Conservation (phyloP, 2,797 vertebrate genomes). For the Bradypodion ventrale region DNA sequence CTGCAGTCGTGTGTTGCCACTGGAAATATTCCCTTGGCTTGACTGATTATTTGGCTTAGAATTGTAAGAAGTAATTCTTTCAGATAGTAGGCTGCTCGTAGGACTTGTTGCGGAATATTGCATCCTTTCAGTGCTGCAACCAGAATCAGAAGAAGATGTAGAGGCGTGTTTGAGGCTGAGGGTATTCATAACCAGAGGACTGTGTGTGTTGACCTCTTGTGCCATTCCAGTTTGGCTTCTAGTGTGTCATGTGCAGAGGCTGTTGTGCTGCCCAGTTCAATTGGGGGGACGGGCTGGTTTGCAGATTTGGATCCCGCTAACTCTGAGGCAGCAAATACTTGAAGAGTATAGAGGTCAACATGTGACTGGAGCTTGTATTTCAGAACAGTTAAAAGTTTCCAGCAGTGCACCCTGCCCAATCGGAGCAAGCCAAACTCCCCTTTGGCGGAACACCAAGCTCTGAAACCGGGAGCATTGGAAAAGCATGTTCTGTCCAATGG, state of each 20-base stretch:
- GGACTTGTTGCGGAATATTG: no score
- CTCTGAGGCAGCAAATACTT: constrained; percentile 54
- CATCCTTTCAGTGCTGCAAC: no score
- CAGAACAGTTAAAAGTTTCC: constrained; percentile 70
- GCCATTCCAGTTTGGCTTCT: no score
- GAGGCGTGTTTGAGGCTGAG: background rate
- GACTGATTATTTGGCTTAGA: background rate
- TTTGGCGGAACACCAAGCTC: constrained; percentile 77
- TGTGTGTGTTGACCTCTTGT: background rate
- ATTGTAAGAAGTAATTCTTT: background rate
- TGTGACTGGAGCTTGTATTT: constrained; percentile 76
- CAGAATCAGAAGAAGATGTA: background rate
- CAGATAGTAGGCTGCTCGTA: background rate
- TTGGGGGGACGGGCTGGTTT: background rate
- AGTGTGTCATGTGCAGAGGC: background rate
- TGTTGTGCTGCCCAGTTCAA: constrained; percentile 2
- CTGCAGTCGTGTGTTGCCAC: background rate
- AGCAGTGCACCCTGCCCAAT: constrained; percentile 73
- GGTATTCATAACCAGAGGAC: background rate
- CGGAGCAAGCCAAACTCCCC: constrained; percentile 66
- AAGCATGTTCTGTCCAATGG: constrained; percentile 68
- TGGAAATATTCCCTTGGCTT: background rate
- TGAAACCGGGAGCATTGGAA: constrained; percentile 67
- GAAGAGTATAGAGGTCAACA: constrained; percentile 68
- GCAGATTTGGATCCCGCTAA: constrained; percentile 24